These are phyloP conservation scores for Aspiorhynchus laticeps DNA, from an alignment of 2,113 vertebrate genomes.

Conservation along the genomic window DNA sequence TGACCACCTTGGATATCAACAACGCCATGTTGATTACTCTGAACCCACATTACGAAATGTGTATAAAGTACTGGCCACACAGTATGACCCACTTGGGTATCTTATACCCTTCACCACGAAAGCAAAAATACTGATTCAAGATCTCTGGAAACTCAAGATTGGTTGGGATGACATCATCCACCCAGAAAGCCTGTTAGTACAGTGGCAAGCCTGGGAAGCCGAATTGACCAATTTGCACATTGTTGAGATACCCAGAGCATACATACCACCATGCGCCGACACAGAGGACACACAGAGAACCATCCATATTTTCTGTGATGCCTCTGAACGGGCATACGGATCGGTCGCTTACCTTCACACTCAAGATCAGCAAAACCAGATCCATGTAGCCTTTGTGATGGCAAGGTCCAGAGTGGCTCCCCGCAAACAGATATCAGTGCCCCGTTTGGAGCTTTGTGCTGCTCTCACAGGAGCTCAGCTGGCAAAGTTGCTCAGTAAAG, in stretches of 20 bases:
- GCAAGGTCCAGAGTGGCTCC: slow-evolving; percentile 19
- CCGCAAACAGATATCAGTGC: neutral
- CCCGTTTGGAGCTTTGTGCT: slow-evolving; percentile 2
- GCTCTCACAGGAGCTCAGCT: neutral
- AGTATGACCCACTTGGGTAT: too few relatives aligned
- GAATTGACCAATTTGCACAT: too few relatives aligned
- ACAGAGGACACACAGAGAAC: too few relatives aligned
- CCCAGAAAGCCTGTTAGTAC: too few relatives aligned
- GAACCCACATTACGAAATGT: neutral
- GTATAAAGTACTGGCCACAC: neutral
- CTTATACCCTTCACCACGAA: too few relatives aligned
- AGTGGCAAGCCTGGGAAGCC: too few relatives aligned
- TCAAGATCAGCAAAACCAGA: neutral
- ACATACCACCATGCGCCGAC: too few relatives aligned
- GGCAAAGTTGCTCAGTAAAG: neutral
- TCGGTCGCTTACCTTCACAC: neutral
- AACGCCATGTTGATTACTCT: neutral
- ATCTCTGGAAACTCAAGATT: too few relatives aligned
- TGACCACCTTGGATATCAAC: neutral
- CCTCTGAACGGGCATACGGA: neutral
- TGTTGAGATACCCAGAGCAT: too few relatives aligned
- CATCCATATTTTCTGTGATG: too few relatives aligned
- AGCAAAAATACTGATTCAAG: too few relatives aligned
- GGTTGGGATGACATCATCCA: too few relatives aligned
- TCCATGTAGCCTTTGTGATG: slow-evolving; percentile 23